These are phyloP conservation scores for Tethya wilhelma DNA, from an alignment of 37 sponge, comb jelly and placozoan species.

Conservation along the genomic window DNA sequence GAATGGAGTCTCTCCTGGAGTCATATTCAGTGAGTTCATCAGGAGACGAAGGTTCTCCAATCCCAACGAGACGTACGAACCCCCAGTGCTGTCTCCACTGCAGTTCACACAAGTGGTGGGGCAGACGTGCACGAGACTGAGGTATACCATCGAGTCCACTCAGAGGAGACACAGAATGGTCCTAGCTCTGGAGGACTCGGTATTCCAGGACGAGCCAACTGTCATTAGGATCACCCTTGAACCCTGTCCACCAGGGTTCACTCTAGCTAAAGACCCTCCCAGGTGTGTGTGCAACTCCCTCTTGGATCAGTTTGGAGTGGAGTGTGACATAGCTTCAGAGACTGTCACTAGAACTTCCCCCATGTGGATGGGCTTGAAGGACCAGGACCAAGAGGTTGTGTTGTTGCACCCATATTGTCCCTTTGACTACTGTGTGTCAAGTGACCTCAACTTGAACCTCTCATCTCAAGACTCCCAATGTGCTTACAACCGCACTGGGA, in stretches of 20 bases:
- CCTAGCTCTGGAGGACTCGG: conserved; percentile 1
- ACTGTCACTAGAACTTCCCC: neutral
- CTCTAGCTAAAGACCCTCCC: neutral
- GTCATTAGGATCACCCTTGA: neutral
- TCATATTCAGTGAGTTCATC: neutral
- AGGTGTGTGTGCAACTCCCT: neutral
- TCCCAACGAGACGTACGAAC: neutral
- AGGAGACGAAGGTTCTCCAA: too few relatives aligned
- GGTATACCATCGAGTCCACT: conserved; percentile 3
- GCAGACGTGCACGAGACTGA: neutral
- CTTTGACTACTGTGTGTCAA: conserved; percentile 22
- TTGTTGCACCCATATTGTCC: neutral
- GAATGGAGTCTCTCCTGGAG: neutral
- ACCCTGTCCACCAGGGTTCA: conserved; percentile 6
- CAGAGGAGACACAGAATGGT: neutral
- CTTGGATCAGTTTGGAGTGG: neutral
- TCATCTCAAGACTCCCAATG: neutral
- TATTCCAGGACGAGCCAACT: neutral
- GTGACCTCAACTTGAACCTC: neutral
- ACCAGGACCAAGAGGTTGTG: neutral
- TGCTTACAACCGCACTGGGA: conserved; percentile 1
- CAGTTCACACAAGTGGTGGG: neutral
- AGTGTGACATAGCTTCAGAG: neutral
- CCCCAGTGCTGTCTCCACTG: neutral
- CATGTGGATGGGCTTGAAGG: neutral